Percentiles rank a stretch among this genome's conserved stretches.
Evolutionary conservation across 2,113 vertebrate genomes (phyloP).

Genomic region (Cyanistes caeruleus): DNA sequence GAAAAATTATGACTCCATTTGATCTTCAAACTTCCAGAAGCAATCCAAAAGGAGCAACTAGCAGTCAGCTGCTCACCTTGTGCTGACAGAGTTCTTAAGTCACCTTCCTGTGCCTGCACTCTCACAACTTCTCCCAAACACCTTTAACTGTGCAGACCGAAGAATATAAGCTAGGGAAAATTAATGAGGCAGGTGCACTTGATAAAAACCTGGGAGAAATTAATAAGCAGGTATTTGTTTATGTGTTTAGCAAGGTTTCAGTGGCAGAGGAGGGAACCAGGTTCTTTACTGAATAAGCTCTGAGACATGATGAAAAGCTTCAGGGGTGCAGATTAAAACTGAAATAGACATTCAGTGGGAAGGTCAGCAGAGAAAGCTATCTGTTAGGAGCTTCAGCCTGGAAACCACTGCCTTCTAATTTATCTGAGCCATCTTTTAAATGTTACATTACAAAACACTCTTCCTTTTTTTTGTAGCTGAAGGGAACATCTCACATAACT

Average conservation of each 20-base stretch:
- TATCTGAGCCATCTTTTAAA: neutral
- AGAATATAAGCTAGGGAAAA: neutral
- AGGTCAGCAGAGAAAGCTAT: neutral
- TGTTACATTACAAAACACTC: neutral
- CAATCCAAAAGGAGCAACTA: neutral
- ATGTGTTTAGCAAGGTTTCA: neutral
- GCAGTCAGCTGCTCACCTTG: neutral
- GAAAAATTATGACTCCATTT: neutral
- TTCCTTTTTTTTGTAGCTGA: neutral
- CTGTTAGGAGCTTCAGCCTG: neutral
- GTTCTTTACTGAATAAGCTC: neutral
- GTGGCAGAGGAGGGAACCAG: neutral
- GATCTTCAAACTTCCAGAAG: neutral
- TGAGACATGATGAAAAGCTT: neutral
- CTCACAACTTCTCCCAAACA: neutral
- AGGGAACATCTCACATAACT: neutral
- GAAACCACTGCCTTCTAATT: neutral
- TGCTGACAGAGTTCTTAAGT: neutral
- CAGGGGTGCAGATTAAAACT: neutral
- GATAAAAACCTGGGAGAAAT: neutral
- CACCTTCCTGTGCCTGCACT: neutral
- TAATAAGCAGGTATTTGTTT: neutral
- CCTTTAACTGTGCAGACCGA: neutral
- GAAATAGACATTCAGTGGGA: neutral
- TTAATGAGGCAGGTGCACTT: neutral